Conservation (phyloP, 1,140 invertebrate genomes). For the Drosophila miranda region DNA sequence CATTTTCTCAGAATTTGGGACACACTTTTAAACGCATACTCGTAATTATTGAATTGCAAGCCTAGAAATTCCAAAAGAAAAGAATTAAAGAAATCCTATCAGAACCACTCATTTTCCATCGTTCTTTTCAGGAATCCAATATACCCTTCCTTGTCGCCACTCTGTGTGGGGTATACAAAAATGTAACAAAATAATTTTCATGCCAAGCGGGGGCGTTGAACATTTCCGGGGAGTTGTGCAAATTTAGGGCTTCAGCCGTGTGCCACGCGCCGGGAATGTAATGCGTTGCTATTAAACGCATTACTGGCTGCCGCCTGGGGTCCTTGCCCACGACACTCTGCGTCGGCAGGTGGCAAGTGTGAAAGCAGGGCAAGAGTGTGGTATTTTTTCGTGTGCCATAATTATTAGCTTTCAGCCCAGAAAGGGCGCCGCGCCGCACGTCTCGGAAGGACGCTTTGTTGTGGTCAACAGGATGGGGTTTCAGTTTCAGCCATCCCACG, state of each 20-base stretch:
- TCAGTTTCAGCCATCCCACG: not conserved
- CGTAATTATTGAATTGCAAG: too few relatives aligned
- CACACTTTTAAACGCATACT: too few relatives aligned
- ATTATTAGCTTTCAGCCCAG: conserved; percentile 59
- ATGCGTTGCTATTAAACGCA: conserved; percentile 68
- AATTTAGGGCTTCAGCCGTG: conserved; percentile 58
- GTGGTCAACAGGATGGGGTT: conserved; percentile 31
- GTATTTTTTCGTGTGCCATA: conserved; percentile 31
- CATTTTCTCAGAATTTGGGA: too few relatives aligned
- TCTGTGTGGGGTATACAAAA: conserved; percentile 13
- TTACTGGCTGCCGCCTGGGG: conserved; percentile 30
- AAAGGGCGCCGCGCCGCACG: conserved; percentile 34
- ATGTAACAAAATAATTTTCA: conserved; percentile 52
- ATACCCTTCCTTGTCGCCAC: too few relatives aligned
- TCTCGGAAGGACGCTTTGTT: conserved; percentile 48
- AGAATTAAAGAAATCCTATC: not conserved
- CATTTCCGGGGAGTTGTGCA: conserved; percentile 43
- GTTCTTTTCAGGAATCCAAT: too few relatives aligned
- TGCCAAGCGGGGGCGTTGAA: conserved; percentile 20
- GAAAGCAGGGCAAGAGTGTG: not conserved
- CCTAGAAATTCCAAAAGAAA: not conserved
- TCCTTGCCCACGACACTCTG: not conserved
- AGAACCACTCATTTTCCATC: too few relatives aligned
- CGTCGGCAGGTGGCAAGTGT: conserved; percentile 13
- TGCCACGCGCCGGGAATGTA: conserved; percentile 45